Evolutionary conservation across 2,797 vertebrate genomes (phyloP).

Genomic region (Artibeus lituratus): DNA sequence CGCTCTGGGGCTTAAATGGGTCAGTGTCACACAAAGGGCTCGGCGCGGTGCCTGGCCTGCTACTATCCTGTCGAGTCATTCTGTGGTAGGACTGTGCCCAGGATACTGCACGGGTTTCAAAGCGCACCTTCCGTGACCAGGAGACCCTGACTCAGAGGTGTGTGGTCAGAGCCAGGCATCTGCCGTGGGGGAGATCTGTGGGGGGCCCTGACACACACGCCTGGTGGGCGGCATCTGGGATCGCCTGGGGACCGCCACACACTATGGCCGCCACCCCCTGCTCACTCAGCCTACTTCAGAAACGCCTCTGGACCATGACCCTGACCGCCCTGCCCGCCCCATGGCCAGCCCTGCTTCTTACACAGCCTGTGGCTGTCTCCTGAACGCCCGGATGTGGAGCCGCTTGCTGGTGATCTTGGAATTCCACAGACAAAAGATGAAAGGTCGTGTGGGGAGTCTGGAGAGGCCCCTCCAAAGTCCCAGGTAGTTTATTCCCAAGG

Average conservation of each 20-base stretch:
- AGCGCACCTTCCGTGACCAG: not conserved
- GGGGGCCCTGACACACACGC: not conserved
- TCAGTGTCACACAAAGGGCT: not conserved
- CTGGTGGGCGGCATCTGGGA: not conserved
- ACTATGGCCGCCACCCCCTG: fast-evolving
- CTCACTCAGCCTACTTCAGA: not conserved
- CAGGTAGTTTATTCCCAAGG: not conserved
- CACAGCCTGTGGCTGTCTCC: not conserved
- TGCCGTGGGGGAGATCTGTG: fast-evolving
- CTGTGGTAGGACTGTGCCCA: not conserved
- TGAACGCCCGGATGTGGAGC: fast-evolving
- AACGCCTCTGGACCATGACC: fast-evolving
- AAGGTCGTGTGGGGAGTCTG: not conserved
- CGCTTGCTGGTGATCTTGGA: too few species aligned
- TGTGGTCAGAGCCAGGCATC: fast-evolving
- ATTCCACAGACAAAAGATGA: not conserved
- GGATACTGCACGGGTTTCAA: not conserved
- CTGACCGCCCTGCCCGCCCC: fast-evolving
- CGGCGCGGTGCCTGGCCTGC: fast-evolving
- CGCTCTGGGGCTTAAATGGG: not conserved
- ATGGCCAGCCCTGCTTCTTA: fast-evolving
- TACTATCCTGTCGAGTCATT: not conserved
- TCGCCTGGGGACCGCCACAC: fast-evolving
- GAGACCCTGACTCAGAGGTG: not conserved
- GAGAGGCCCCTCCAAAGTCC: too few species aligned